Percentiles rank a stretch among this genome's conserved stretches.
phyloP scores from a whole-genome alignment of 2,797 vertebrate species.

The Ataeniobius toweri region DNA sequence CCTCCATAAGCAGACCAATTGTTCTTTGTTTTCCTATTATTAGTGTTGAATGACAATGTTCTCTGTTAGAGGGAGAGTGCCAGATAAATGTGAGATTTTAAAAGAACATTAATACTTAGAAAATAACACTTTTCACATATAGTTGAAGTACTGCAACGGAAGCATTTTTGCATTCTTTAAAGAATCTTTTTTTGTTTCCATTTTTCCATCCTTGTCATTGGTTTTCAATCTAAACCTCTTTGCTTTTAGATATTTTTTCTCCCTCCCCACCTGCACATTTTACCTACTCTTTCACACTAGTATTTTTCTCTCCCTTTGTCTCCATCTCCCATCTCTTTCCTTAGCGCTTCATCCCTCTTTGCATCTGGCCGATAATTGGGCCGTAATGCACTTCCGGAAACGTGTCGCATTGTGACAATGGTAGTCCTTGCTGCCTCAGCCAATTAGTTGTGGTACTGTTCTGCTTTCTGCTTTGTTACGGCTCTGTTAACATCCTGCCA shows the following conservation, averaged over 20 bases:
- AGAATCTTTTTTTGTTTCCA: not conserved
- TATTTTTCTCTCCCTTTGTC: conserved; percentile 10
- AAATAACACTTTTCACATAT: conserved; percentile 37
- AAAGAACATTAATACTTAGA: conserved; percentile 37
- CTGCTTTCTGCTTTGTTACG: conserved; percentile 60
- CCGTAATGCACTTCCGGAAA: conserved; percentile 61
- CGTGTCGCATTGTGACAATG: conserved; percentile 49
- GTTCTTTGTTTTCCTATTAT: not conserved
- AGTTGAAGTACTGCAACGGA: conserved; percentile 29
- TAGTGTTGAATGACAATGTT: conserved; percentile 29
- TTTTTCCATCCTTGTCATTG: conserved; percentile 3
- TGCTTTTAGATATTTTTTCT: not conserved
- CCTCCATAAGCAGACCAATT: conserved; percentile 23
- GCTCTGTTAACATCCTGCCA: conserved; percentile 68
- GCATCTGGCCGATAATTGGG: conserved; percentile 62
- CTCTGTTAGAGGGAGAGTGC: conserved; percentile 23
- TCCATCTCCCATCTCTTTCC: conserved; percentile 14
- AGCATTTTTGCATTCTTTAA: conserved; percentile 22
- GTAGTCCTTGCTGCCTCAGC: conserved; percentile 54
- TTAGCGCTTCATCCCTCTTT: conserved; percentile 29
- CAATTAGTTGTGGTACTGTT: conserved; percentile 69
- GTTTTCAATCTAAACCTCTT: conserved; percentile 11
- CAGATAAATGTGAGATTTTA: conserved; percentile 43
- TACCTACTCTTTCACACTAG: conserved; percentile 2
- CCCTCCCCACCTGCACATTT: conserved; percentile 7